These are phyloP conservation scores for Ailuropoda melanoleuca DNA, from an alignment of 2,113 vertebrate species.

Conservation along the genomic window DNA sequence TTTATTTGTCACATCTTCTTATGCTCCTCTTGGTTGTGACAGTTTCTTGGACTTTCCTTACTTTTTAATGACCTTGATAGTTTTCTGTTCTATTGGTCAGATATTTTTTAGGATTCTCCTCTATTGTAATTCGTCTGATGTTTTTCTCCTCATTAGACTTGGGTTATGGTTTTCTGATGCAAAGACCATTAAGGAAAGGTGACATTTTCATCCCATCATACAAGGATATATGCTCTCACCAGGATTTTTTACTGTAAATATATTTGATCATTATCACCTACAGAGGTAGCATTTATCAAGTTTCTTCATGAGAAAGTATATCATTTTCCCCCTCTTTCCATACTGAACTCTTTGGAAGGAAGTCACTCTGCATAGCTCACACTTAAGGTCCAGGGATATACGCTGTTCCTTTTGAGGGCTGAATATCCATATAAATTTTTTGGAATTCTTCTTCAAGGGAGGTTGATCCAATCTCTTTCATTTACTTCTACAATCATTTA, in stretches of 20 bases:
- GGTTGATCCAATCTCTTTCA: background rate
- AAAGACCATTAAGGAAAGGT: background rate
- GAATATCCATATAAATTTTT: background rate
- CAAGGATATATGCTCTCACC: background rate
- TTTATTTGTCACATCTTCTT: background rate
- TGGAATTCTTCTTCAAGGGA: background rate
- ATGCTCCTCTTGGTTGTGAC: background rate
- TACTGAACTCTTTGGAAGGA: background rate
- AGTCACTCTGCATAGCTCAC: background rate
- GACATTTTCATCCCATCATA: background rate
- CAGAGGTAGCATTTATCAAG: background rate
- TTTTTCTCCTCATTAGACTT: background rate
- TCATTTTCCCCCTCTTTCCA: background rate
- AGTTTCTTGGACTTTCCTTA: background rate
- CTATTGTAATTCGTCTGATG: background rate
- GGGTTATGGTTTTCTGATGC: background rate
- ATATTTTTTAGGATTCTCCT: background rate
- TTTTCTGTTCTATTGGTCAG: background rate
- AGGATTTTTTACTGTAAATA: background rate
- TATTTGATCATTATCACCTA: background rate
- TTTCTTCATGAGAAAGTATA: background rate
- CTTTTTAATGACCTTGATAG: background rate
- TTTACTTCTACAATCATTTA: background rate
- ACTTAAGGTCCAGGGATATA: background rate
- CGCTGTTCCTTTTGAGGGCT: background rate